Conservation (phyloP, 2,888 invertebrate genomes). For the Tipula lateralis region DNA sequence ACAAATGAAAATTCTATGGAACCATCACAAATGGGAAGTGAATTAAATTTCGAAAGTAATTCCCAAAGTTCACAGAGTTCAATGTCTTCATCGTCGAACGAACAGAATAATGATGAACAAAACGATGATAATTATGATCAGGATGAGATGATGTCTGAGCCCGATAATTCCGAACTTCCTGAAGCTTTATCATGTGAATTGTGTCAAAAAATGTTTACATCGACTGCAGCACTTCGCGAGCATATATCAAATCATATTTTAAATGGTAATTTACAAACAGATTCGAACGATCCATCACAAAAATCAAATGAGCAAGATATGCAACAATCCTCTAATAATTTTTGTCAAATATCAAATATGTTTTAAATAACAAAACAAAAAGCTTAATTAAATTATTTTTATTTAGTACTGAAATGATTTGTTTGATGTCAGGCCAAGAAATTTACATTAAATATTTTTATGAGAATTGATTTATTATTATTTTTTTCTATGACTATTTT, state of each 20-base stretch:
- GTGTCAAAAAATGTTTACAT: conserved; percentile 47
- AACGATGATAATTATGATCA: conserved; percentile 32
- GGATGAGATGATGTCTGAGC: background rate
- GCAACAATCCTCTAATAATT: conserved; percentile 24
- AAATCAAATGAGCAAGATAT: background rate
- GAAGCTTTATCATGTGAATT: conserved; percentile 45
- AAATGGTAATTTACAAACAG: conserved; percentile 42
- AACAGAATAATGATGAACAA: conserved; percentile 33
- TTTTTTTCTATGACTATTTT: background rate
- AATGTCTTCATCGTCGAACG: conserved; percentile 33
- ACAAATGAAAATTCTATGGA: conserved; percentile 27
- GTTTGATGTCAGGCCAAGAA: background rate
- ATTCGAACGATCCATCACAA: background rate
- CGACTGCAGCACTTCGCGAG: conserved; percentile 45
- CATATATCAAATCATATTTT: conserved; percentile 49
- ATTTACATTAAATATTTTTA: background rate
- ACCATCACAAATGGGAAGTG: conserved; percentile 34
- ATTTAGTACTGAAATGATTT: background rate
- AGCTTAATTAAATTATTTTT: background rate
- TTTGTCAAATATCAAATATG: conserved; percentile 28
- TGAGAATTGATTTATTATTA: background rate
- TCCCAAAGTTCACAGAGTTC: conserved; percentile 38
- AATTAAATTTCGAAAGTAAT: conserved; percentile 35
- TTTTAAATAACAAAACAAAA: conserved; percentile 19
- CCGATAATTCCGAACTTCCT: conserved; percentile 39